Evolutionary conservation across 2,888 invertebrate species (phyloP).

Genomic region (Chymomyza caudatula): DNA sequence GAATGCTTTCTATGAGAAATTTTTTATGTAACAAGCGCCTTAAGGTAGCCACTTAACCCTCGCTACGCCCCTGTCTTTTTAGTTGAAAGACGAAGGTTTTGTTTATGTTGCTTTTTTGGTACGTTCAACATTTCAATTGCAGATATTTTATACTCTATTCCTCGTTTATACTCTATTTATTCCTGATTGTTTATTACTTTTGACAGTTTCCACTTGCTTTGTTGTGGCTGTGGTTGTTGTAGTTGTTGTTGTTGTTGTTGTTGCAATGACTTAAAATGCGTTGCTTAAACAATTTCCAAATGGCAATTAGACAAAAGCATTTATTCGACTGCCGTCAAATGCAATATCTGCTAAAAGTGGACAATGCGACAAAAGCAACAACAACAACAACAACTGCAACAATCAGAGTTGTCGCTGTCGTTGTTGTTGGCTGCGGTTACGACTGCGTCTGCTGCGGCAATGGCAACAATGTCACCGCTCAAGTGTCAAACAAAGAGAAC

Average conservation of each 20-base stretch:
- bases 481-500: slow-evolving; percentile 49
- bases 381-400: slow-evolving; percentile 16
- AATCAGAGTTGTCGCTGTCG: background rate
- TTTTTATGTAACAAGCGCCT: no score
- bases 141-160: background rate
- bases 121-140: background rate
- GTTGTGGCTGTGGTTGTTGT: no score
- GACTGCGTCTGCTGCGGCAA: slow-evolving; percentile 29
- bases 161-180: background rate
- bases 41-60: no score
- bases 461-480: slow-evolving; percentile 59
- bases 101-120: no score
- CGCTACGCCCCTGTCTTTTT: no score
- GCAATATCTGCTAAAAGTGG: slow-evolving; percentile 42
- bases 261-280: background rate
- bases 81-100: no score
- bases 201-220: background rate
- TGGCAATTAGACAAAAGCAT: slow-evolving; percentile 46
- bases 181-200: background rate
- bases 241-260: slow-evolving; percentile 2
- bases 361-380: slow-evolving; percentile 11
- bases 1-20: no score
- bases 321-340: slow-evolving; percentile 44
- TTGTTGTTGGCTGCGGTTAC: background rate
- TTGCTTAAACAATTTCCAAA: slow-evolving; percentile 28